These are phyloP conservation scores for Calephelis nemesis DNA, from an alignment of 1,140 invertebrate genomes.

Conservation along the genomic window DNA sequence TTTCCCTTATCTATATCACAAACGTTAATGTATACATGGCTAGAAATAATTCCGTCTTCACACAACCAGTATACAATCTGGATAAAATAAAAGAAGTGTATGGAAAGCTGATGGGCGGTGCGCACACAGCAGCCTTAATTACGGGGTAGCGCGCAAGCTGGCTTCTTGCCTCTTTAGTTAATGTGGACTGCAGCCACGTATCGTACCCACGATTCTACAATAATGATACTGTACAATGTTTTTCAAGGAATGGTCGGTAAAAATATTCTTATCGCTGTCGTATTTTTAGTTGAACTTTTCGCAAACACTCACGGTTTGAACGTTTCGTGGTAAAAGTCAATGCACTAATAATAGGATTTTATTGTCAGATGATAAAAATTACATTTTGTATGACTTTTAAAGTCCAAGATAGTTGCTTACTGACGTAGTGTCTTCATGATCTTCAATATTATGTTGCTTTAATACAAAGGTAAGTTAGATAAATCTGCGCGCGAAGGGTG, in stretches of 20 bases:
- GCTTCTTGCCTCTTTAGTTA: constrained; percentile 36
- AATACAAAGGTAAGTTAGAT: neutral
- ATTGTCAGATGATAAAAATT: no score
- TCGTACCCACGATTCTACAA: neutral
- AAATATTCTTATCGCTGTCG: neutral
- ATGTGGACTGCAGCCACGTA: constrained; percentile 5
- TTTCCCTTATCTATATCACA: constrained; percentile 23
- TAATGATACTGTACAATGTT: neutral
- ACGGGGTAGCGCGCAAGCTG: constrained; percentile 33
- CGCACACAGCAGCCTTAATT: constrained; percentile 41
- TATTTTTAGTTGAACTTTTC: neutral
- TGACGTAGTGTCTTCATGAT: no score
- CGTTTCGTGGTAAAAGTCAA: neutral
- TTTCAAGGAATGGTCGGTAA: neutral
- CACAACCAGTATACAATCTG: constrained; percentile 30
- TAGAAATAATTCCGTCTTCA: constrained; percentile 35
- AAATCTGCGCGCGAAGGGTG: no score
- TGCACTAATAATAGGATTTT: neutral
- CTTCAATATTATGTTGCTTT: no score
- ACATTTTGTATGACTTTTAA: no score
- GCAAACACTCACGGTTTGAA: neutral
- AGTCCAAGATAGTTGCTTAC: no score
- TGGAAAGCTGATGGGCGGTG: constrained; percentile 38
- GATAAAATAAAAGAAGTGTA: constrained; percentile 36
- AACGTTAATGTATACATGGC: constrained; percentile 26